Conservation (phyloP, 2,888 invertebrate genomes). For the Dynastes grantii region DNA sequence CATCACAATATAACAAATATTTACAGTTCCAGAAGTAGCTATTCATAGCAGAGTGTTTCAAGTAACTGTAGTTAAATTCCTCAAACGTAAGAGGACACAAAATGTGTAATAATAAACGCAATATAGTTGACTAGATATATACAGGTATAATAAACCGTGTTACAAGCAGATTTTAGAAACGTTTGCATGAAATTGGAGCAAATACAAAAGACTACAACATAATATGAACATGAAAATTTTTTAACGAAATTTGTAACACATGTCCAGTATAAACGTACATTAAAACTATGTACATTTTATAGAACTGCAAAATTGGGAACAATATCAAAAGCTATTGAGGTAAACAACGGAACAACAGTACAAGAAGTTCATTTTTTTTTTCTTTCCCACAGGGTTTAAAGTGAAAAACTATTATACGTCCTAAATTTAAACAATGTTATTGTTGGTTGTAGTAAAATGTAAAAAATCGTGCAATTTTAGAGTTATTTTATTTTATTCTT, state of each 20-base stretch:
- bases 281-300: too few relatives aligned
- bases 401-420: too few relatives aligned
- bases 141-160: conserved; percentile 13
- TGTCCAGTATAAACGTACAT: too few relatives aligned
- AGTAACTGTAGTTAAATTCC: conserved; percentile 42
- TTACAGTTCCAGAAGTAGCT: conserved; percentile 31
- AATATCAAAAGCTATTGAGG: too few relatives aligned
- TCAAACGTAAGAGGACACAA: conserved; percentile 32
- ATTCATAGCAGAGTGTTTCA: conserved; percentile 16
- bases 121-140: not conserved
- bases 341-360: too few relatives aligned
- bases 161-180: conserved; percentile 11
- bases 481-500: too few relatives aligned
- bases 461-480: too few relatives aligned
- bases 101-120: conserved; percentile 31
- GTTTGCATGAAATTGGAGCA: conserved; percentile 7
- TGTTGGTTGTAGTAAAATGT: too few relatives aligned
- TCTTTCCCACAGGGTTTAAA: too few relatives aligned
- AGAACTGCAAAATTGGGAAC: too few relatives aligned
- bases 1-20: conserved; percentile 39
- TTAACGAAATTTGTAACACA: not conserved
- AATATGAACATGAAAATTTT: not conserved
- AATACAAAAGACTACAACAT: not conserved
- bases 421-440: too few relatives aligned
- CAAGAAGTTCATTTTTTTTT: too few relatives aligned